These are phyloP conservation scores for Neosilurus hyrtlii DNA, from an alignment of 2,797 vertebrate species.

Conservation along the genomic window DNA sequence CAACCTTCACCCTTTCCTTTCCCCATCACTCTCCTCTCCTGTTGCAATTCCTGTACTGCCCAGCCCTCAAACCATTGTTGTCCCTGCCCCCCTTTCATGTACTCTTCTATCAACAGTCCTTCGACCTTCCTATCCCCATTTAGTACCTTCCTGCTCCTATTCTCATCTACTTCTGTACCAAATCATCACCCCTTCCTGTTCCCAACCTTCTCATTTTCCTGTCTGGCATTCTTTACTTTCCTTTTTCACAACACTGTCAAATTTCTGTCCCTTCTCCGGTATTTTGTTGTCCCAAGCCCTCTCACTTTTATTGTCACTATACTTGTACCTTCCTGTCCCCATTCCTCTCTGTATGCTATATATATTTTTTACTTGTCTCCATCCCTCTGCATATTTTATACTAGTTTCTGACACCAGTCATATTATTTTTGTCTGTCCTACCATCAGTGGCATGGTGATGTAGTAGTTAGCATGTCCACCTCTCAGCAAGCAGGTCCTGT, in stretches of 20 bases:
- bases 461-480: too few relatives aligned
- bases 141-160: neutral
- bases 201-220: neutral
- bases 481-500: too few relatives aligned
- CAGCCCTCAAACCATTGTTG: neutral
- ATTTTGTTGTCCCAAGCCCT: slow-evolving; percentile 46
- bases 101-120: neutral
- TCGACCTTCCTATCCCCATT: neutral
- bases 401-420: neutral
- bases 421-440: neutral
- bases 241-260: neutral
- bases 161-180: neutral
- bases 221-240: neutral
- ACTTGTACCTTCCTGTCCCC: neutral
- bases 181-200: neutral
- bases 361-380: neutral
- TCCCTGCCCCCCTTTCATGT: neutral
- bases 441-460: too few relatives aligned
- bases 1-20: neutral
- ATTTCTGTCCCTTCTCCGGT: slow-evolving; percentile 44
- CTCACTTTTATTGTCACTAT: neutral
- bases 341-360: too few relatives aligned
- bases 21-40: neutral
- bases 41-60: neutral
- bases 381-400: too few relatives aligned